Percentiles rank a stretch among this genome's conserved stretches.
Conservation (phyloP, 1,140 invertebrate species). For the Globodera ellingtonae region DNA sequence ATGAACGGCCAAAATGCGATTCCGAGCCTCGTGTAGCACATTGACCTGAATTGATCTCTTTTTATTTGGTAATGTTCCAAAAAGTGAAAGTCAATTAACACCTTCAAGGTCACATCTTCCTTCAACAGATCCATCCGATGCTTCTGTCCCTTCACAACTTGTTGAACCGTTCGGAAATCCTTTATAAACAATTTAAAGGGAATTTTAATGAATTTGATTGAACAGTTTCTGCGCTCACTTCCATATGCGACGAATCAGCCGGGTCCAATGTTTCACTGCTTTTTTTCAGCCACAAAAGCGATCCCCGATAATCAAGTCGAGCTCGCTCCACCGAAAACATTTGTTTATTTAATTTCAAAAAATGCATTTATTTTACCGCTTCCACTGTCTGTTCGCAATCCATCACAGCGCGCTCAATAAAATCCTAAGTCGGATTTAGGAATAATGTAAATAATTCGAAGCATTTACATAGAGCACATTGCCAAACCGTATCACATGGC, state of each 20-base stretch:
- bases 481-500: slow-evolving; percentile 9
- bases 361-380: slow-evolving; percentile 68
- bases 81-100: neutral
- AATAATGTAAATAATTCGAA: neutral
- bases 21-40: slow-evolving; percentile 85
- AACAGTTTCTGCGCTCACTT: neutral
- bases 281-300: slow-evolving; percentile 98
- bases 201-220: neutral
- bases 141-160: slow-evolving; percentile 77
- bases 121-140: slow-evolving; percentile 87
- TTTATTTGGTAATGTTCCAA: slow-evolving; percentile 68
- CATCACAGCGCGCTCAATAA: slow-evolving; percentile 85
- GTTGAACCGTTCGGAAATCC: slow-evolving; percentile 83
- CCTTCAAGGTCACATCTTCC: slow-evolving; percentile 66
- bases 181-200: slow-evolving; percentile 68
- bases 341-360: too few species aligned
- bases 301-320: slow-evolving; percentile 87
- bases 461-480: slow-evolving; percentile 10
- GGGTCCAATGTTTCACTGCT: slow-evolving; percentile 92
- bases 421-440: slow-evolving; percentile 77
- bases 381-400: slow-evolving; percentile 87
- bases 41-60: slow-evolving; percentile 88
- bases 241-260: slow-evolving; percentile 86
- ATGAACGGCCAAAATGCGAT: slow-evolving; percentile 69
- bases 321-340: slow-evolving; percentile 77